Evolutionary conservation across 2,113 vertebrate genomes (phyloP).

Genomic region (Corythaixoides concolor): DNA sequence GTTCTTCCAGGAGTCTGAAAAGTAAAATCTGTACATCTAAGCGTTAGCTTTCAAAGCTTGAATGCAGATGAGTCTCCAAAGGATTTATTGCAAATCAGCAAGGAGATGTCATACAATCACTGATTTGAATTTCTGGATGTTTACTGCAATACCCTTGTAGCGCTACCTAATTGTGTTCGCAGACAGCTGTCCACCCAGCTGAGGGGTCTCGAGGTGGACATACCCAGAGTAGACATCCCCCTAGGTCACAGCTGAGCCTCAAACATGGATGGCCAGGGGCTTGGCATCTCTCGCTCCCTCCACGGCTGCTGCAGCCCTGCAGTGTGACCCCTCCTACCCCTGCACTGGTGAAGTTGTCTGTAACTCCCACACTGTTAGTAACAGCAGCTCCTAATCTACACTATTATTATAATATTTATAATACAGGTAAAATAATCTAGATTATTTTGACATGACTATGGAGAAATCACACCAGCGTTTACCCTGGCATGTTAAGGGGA

Average conservation of each 20-base stretch:
- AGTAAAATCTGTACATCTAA: neutral
- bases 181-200: neutral
- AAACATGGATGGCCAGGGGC: fast-evolving
- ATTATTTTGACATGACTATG: neutral
- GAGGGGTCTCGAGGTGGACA: fast-evolving
- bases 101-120: neutral
- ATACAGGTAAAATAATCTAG: neutral
- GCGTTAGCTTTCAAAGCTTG: neutral
- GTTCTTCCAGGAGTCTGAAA: neutral
- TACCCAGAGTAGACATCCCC: neutral
- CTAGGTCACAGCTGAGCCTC: neutral
- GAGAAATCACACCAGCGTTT: neutral
- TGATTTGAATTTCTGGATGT: neutral
- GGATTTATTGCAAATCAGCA: neutral
- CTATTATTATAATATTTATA: neutral
- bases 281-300: fast-evolving
- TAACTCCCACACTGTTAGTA: fast-evolving
- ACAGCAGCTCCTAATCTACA: neutral
- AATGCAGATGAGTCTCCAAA: neutral
- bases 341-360: fast-evolving
- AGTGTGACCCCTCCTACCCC: neutral
- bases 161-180: fast-evolving
- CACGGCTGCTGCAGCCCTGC: neutral
- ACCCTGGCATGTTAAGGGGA: neutral
- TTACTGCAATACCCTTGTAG: neutral